phyloP scores from a whole-genome alignment of 2,888 invertebrate species.

The Agapetus fuscipes region DNA sequence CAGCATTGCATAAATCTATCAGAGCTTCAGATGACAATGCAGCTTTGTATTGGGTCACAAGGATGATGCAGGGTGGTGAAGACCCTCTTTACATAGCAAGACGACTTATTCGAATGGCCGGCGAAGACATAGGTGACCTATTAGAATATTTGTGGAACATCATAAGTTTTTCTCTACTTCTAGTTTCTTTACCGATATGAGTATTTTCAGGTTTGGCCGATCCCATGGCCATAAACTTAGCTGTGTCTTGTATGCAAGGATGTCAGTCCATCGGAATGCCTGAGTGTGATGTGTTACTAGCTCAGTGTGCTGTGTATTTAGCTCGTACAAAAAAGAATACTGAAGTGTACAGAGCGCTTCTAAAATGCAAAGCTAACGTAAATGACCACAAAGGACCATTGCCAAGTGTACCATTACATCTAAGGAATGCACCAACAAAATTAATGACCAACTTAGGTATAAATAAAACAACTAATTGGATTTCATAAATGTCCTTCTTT shows the following conservation, averaged over 20 bases:
- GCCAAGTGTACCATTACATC: constrained; percentile 66
- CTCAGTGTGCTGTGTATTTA: constrained; percentile 67
- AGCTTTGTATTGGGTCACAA: constrained; percentile 70
- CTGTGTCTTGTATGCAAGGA: constrained; percentile 67
- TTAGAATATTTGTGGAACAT: too few species aligned
- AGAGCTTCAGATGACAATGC: constrained; percentile 73
- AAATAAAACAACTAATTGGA: background rate
- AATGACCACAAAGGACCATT: constrained; percentile 54
- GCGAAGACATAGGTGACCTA: constrained; percentile 67
- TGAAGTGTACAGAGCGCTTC: constrained; percentile 50
- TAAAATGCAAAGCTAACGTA: constrained; percentile 50
- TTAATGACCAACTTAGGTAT: constrained; percentile 65
- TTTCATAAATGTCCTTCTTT: background rate
- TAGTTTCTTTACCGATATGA: background rate
- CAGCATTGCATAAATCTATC: constrained; percentile 75
- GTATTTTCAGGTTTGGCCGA: constrained; percentile 51
- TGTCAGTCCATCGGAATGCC: constrained; percentile 76
- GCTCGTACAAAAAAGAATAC: constrained; percentile 68
- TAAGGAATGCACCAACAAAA: constrained; percentile 71
- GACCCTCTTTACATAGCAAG: constrained; percentile 71
- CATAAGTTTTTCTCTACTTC: background rate
- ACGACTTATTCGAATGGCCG: constrained; percentile 61
- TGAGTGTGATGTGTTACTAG: constrained; percentile 67
- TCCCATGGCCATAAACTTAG: constrained; percentile 53
- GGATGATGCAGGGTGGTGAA: constrained; percentile 72